Percentiles rank a stretch among this genome's conserved stretches.
These are phyloP conservation scores for Carassius carassius DNA, from an alignment of 2,113 vertebrate genomes.

Conservation along the genomic window DNA sequence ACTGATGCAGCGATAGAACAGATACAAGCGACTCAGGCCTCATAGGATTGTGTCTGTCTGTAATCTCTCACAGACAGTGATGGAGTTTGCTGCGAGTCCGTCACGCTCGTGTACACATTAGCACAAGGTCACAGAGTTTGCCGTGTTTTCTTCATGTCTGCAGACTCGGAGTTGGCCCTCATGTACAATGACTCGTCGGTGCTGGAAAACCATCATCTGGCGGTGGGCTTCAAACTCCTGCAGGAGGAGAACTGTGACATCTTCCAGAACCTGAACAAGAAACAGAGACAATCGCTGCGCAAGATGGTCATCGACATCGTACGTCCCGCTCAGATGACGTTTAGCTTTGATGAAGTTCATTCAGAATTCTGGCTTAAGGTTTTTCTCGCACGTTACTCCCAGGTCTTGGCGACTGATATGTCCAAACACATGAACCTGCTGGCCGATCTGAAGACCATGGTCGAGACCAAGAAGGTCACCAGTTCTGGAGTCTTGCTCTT, in stretches of 20 bases:
- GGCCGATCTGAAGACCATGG: constrained; percentile 89
- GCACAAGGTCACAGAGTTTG: constrained; percentile 4
- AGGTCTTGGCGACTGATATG: constrained; percentile 91
- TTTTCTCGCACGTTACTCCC: background rate
- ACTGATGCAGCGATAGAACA: background rate
- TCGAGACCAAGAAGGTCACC: constrained; percentile 90
- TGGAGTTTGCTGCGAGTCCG: background rate
- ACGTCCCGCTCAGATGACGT: background rate
- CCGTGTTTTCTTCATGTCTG: background rate
- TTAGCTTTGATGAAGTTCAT: background rate
- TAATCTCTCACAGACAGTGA: background rate
- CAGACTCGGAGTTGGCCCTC: constrained; percentile 54
- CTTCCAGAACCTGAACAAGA: constrained; percentile 24
- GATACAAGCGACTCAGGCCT: constrained; percentile 19
- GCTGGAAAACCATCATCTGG: constrained; percentile 20
- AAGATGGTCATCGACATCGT: constrained; percentile 17
- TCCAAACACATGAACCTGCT: constrained; percentile 90
- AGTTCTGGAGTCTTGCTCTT: constrained; percentile 88
- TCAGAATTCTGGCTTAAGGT: background rate
- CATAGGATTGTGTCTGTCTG: background rate
- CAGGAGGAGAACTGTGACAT: constrained; percentile 27
- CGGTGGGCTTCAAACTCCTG: constrained; percentile 13
- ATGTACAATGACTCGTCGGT: constrained; percentile 13
- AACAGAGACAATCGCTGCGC: constrained; percentile 22
- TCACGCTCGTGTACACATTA: background rate